These are phyloP conservation scores for Campylomormyrus numenius DNA, from an alignment of 2,113 vertebrate genomes.

Conservation along the genomic window DNA sequence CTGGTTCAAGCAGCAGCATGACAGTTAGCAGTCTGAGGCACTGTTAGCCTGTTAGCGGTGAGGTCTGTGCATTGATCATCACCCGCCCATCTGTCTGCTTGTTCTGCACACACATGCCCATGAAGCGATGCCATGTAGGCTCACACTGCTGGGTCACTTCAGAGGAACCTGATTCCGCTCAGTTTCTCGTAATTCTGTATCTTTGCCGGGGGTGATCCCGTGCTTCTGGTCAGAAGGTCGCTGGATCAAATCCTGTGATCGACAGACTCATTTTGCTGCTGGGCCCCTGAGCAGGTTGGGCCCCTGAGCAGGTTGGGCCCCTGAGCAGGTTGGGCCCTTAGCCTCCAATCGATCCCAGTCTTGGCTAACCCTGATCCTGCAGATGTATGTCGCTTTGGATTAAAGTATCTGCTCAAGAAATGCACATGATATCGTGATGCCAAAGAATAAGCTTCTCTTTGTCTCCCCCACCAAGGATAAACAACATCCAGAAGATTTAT, in stretches of 20 bases:
- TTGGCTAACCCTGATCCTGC: not conserved
- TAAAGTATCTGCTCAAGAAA: not conserved
- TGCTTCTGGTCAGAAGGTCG: not conserved
- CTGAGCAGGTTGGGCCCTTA: not conserved
- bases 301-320: too few relatives aligned
- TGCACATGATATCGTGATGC: not conserved
- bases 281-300: not conserved
- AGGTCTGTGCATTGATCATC: not conserved
- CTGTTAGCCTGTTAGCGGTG: not conserved
- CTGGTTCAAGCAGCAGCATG: not conserved
- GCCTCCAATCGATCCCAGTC: too few relatives aligned
- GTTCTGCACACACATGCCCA: not conserved
- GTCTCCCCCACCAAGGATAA: slow-evolving; percentile 70
- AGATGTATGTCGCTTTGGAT: not conserved
- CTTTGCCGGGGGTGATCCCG: too few relatives aligned
- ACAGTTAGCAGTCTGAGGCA: not conserved
- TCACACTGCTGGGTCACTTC: not conserved
- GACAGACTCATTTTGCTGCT: not conserved
- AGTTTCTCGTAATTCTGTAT: not conserved
- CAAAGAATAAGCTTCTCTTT: not conserved
- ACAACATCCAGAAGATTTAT: slow-evolving; percentile 82
- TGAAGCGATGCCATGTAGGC: not conserved
- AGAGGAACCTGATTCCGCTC: not conserved
- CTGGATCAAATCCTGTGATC: not conserved
- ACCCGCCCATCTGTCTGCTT: not conserved